Evolutionary conservation across 2,888 invertebrate species (phyloP).

Genomic region (Atethmia centrago): DNA sequence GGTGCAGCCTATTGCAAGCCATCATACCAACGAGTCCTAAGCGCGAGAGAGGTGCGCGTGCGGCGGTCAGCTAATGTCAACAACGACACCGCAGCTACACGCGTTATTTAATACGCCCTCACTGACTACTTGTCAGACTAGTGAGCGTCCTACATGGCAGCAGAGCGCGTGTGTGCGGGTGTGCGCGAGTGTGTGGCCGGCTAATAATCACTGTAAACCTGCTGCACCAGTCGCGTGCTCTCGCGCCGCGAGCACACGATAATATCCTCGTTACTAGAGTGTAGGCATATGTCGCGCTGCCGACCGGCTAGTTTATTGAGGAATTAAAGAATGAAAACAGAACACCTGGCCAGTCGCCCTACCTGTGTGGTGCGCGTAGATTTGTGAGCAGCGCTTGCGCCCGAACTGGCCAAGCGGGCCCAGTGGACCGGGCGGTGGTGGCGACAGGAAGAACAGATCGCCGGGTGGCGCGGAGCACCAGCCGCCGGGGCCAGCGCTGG

Average conservation of each 20-base stretch:
- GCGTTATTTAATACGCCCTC: slow-evolving; percentile 32
- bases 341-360: slow-evolving; percentile 14
- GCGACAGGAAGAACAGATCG: slow-evolving; percentile 68
- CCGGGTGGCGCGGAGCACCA: slow-evolving; percentile 61
- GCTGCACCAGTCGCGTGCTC: slow-evolving; percentile 27
- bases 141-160: neutral
- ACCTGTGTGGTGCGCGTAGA: slow-evolving; percentile 54
- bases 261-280: neutral
- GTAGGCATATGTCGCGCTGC: neutral
- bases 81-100: slow-evolving; percentile 19
- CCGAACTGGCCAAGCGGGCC: neutral
- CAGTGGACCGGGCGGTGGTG: slow-evolving; percentile 57
- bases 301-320: neutral
- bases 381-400: slow-evolving; percentile 27
- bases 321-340: neutral
- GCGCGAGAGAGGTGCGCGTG: neutral
- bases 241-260: neutral
- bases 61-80: slow-evolving; percentile 30
- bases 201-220: slow-evolving; percentile 37
- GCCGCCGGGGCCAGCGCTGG: slow-evolving; percentile 65
- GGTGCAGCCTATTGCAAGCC: too few species aligned
- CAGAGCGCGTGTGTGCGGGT: slow-evolving; percentile 5
- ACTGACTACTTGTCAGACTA: slow-evolving; percentile 36
- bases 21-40: neutral
- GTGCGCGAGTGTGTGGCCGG: neutral